Percentiles rank a stretch among this genome's conserved stretches.
phyloP scores from a whole-genome alignment of 2,113 vertebrate genomes.

The Columba livia region DNA sequence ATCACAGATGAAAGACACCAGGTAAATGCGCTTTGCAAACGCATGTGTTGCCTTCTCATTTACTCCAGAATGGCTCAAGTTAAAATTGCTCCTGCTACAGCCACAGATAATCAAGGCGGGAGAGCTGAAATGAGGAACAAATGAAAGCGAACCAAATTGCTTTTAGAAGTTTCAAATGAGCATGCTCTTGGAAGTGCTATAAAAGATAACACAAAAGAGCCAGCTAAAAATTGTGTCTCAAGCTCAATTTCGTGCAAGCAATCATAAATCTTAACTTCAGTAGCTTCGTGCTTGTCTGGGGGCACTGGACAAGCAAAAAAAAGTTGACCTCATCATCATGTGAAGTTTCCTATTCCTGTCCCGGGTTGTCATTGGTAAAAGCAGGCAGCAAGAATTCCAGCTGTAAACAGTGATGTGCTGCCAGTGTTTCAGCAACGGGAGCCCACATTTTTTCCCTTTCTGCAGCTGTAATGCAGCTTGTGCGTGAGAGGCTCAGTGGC shows the following conservation, averaged over 20 bases:
- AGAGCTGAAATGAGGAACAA: not conserved
- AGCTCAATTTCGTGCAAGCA: conserved; percentile 21
- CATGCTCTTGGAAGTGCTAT: not conserved
- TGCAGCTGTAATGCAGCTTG: not conserved
- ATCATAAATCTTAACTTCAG: conserved; percentile 35
- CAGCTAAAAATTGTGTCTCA: not conserved
- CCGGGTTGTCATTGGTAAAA: conserved; percentile 27
- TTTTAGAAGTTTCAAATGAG: not conserved
- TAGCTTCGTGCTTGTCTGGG: not conserved
- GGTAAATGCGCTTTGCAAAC: conserved; percentile 6
- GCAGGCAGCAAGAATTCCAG: conserved; percentile 33
- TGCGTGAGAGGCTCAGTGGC: not conserved
- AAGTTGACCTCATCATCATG: conserved; percentile 51
- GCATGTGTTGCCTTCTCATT: not conserved
- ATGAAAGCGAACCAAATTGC: not conserved
- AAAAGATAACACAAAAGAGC: conserved; percentile 9
- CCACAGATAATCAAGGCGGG: not conserved
- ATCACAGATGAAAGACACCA: not conserved
- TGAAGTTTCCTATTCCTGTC: conserved; percentile 36
- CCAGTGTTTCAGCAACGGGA: conserved; percentile 39
- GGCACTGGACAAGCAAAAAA: conserved; percentile 3
- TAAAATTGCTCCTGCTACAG: not conserved
- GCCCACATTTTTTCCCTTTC: conserved; percentile 2
- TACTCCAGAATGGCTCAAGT: not conserved
- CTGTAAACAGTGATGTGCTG: conserved; percentile 47